Evolutionary conservation across 2,797 vertebrate species (phyloP).

Genomic region (Hydrolagus colliei): DNA sequence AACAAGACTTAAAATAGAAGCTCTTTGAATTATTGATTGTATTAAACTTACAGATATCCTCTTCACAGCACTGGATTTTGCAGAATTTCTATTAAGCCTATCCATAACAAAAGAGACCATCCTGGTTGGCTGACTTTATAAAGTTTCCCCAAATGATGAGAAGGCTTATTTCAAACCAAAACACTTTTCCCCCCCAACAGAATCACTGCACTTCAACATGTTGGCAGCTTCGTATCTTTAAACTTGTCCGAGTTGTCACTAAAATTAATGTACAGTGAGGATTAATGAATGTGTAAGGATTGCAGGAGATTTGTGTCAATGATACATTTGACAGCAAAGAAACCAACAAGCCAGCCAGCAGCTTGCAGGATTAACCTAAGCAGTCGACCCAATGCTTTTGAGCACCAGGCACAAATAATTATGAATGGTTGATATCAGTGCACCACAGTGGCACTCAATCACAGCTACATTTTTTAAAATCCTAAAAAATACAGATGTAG

Average conservation of each 20-base stretch:
- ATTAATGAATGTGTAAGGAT: conserved; percentile 30
- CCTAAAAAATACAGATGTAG: background rate
- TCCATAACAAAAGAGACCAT: background rate
- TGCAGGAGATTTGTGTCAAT: conserved; percentile 27
- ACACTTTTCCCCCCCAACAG: background rate
- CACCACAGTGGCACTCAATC: conserved; percentile 22
- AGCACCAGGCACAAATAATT: conserved; percentile 23
- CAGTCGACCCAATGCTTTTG: conserved; percentile 26
- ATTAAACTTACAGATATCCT: background rate
- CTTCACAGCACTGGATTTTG: background rate
- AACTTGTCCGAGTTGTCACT: conserved; percentile 27
- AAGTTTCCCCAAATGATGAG: conserved; percentile 12
- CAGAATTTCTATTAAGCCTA: background rate
- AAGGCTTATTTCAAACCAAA: conserved; percentile 8
- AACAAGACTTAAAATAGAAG: background rate
- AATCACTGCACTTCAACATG: conserved; percentile 26
- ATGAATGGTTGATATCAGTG: conserved; percentile 26
- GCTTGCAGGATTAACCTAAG: conserved; percentile 25
- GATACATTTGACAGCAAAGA: conserved; percentile 19
- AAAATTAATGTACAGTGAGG: conserved; percentile 31
- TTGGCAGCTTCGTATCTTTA: conserved; percentile 25
- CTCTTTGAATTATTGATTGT: background rate
- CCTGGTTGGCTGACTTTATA: background rate
- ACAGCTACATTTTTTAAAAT: background rate
- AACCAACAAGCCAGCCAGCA: conserved; percentile 9